Base-by-base conservation (phyloP, 2,113 vertebrate species). In the Mola mola region DNA sequence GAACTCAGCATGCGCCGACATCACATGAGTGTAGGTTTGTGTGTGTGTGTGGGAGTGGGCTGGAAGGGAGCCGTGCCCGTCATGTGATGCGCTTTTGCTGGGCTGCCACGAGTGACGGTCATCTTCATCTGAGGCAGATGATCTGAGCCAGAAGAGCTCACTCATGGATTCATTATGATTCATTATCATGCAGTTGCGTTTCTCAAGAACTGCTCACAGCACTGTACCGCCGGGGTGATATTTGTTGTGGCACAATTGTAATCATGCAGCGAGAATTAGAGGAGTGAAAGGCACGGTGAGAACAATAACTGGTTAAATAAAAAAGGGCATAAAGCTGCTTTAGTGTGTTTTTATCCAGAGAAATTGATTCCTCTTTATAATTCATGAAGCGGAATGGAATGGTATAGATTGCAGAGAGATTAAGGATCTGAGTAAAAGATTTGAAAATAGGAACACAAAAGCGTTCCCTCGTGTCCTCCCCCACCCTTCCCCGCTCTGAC, bases 301-400 rank as follows among this genome's bases (percentile, higher is more conserved):
- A 63, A 41, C 43, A 46, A 15, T 11, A 11, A 22, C 20, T 28
- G 2, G 56, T 76, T 57, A 62, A 62, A 72, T 69, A 67, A 62
- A 78, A 72, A 67, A 52, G 37, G 70, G 52, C 61, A 41, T 62
- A 51, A 79, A 62, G 55, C 75, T 73, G 69, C 72, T 86, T 88
- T 69, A 66, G 65, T 80, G 46, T 76, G 73, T 87, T 86, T 85
- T 82, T 73, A 83, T 83, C 66, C 44, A 15, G 55, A 61, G 53
- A 31, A 82, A 90, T 88, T 86, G 83, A 88, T 89, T 87, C 61
- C 41, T 31, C 52, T 85, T 80, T 81, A 84, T 87, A 87, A 88
- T 91, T 84, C 75, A 89, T 88, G 86, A 86, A 70, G 72, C 10
- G 10, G 60, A 81, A 86, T 79, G 72, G 77, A 78, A 78, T 67